Percentiles rank a stretch among this genome's conserved stretches.
These are phyloP conservation scores for Agonum fuliginosum DNA, from an alignment of 2,888 invertebrate species.

Conservation along the genomic window DNA sequence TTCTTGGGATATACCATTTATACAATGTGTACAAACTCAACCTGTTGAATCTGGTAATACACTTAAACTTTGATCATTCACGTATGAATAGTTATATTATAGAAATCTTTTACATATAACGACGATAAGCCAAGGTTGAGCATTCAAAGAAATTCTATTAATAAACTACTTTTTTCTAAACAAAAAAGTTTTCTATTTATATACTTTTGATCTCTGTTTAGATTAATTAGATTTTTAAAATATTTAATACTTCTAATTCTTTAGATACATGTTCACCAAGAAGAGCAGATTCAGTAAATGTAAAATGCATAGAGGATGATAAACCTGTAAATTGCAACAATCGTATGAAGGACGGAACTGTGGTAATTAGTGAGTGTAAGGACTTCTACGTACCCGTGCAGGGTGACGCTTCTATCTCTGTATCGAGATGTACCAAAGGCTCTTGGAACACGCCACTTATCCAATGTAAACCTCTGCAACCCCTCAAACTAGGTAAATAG, in stretches of 20 bases:
- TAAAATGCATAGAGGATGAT: neutral
- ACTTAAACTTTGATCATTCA: no score
- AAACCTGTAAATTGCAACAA: neutral
- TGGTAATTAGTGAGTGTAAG: neutral
- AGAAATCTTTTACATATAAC: no score
- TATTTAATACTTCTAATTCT: neutral
- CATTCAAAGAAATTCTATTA: no score
- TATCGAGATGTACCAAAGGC: neutral
- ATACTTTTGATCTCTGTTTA: no score
- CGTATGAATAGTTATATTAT: no score
- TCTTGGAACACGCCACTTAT: neutral
- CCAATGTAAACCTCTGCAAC: neutral
- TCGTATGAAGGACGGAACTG: neutral
- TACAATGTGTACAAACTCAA: neutral
- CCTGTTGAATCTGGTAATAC: neutral
- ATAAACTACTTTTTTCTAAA: no score
- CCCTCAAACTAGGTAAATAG: neutral
- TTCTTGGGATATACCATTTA: neutral
- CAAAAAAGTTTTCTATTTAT: no score
- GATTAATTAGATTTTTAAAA: no score
- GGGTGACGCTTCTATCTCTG: neutral
- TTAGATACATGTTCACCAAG: neutral
- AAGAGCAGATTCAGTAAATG: neutral
- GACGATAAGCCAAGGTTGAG: no score
- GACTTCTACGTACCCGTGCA: neutral